phyloP scores from a whole-genome alignment of 2,113 vertebrate genomes.

The Gavia stellata region DNA sequence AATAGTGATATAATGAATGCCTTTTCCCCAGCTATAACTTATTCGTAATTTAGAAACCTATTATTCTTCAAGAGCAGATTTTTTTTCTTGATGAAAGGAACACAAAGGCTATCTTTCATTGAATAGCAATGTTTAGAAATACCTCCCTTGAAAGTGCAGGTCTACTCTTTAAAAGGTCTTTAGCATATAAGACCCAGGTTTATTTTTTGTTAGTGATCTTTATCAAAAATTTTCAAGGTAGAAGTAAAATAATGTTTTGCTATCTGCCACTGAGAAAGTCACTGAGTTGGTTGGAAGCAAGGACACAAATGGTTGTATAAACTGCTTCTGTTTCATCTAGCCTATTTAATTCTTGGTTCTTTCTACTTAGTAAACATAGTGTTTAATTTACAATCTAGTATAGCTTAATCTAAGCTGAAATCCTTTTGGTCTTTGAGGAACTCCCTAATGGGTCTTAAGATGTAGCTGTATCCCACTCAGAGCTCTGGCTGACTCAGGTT shows the following conservation, averaged over 20 bases:
- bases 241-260: background rate
- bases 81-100: background rate
- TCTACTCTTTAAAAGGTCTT: background rate
- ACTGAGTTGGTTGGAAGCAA: background rate
- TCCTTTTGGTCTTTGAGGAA: background rate
- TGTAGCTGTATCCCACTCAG: background rate
- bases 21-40: background rate
- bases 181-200: background rate
- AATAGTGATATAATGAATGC: background rate
- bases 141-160: background rate
- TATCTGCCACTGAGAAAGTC: background rate
- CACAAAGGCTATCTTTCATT: background rate
- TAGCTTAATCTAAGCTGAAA: background rate
- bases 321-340: background rate
- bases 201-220: background rate
- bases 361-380: background rate
- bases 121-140: background rate
- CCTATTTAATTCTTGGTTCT: background rate
- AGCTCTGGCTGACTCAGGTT: background rate
- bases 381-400: background rate
- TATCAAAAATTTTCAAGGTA: background rate
- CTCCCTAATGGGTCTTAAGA: background rate
- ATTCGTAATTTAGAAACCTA: background rate
- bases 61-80: background rate
- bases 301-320: background rate